Percentiles rank a stretch among this genome's conserved stretches.
Conservation (phyloP, 2,113 vertebrate genomes). For the Tamias sibiricus region DNA sequence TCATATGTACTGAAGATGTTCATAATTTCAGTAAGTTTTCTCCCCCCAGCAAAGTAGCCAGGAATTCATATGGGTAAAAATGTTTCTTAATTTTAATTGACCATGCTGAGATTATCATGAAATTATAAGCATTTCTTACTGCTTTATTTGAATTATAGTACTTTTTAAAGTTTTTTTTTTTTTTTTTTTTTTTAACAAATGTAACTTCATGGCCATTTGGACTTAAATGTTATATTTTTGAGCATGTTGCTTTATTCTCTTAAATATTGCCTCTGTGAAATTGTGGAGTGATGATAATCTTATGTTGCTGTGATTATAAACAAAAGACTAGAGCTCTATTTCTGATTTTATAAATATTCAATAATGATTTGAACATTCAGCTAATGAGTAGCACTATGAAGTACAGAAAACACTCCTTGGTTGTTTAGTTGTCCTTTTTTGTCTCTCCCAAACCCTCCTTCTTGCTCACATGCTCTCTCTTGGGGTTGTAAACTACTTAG, state of each 20-base stretch:
- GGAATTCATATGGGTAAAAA: background rate
- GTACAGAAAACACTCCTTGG: background rate
- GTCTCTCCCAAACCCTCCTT: background rate
- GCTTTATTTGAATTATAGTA: slow-evolving; percentile 41
- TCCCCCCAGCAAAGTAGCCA: background rate
- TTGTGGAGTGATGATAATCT: background rate
- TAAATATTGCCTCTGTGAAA: background rate
- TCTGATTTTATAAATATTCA: background rate
- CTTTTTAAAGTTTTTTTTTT: background rate
- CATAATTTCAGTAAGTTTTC: background rate
- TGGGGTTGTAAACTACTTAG: background rate
- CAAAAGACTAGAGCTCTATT: background rate
- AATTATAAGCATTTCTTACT: background rate
- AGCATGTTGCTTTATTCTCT: background rate
- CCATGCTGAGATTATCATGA: background rate
- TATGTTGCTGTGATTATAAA: slow-evolving; percentile 12
- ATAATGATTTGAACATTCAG: background rate
- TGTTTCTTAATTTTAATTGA: slow-evolving; percentile 23
- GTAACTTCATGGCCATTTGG: slow-evolving; percentile 1
- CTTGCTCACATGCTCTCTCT: background rate
- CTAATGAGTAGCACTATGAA: background rate
- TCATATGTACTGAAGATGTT: background rate
- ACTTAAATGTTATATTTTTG: background rate
- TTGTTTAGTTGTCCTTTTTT: background rate
- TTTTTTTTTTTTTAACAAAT: too few relatives aligned